Evolutionary conservation across 2,113 vertebrate genomes (phyloP).

Genomic region (Empidonax traillii): DNA sequence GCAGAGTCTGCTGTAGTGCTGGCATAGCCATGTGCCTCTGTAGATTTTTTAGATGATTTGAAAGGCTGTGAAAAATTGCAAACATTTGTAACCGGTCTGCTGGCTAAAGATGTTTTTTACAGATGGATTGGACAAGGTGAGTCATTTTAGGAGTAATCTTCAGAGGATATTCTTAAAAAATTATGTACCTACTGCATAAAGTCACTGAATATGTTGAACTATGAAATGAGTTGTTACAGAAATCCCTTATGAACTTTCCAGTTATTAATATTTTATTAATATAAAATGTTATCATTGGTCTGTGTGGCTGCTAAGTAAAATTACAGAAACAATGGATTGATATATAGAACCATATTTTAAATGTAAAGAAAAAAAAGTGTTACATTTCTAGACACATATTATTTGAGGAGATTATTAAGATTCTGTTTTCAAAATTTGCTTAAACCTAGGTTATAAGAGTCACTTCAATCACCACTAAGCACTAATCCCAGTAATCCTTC

Average conservation of each 20-base stretch:
- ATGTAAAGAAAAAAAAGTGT: not conserved
- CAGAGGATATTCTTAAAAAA: not conserved
- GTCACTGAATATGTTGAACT: not conserved
- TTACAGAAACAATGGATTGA: not conserved
- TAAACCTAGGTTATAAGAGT: not conserved
- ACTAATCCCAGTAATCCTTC: not conserved
- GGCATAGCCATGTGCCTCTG: not conserved
- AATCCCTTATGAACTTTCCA: not conserved
- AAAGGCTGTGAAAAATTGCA: not conserved
- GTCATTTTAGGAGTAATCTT: conserved; percentile 18
- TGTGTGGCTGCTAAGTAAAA: not conserved
- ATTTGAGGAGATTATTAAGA: not conserved
- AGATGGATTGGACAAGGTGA: not conserved
- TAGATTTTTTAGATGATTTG: not conserved
- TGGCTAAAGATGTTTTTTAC: not conserved
- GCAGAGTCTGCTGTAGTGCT: not conserved
- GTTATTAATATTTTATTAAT: not conserved
- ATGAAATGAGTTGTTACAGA: not conserved
- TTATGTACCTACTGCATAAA: not conserved
- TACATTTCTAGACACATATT: not conserved
- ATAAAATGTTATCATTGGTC: not conserved
- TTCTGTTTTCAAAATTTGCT: not conserved
- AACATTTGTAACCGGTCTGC: not conserved
- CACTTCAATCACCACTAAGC: not conserved
- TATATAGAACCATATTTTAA: not conserved